A percentile compares a stretch with the other conserved stretches of the same genome.
phyloP scores from a whole-genome alignment of 2,113 vertebrate genomes.

The Tiliqua scincoides region DNA sequence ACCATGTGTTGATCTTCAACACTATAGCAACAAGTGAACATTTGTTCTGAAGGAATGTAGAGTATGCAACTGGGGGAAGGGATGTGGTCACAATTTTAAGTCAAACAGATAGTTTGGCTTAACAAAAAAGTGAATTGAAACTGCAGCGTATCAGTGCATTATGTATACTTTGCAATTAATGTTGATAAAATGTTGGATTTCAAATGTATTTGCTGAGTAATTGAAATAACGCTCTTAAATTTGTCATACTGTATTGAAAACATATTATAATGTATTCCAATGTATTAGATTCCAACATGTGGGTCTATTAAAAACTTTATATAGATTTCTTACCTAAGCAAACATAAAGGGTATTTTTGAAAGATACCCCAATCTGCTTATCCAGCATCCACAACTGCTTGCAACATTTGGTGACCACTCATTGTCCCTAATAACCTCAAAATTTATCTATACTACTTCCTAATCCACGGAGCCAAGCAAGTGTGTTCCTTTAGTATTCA shows the following conservation, averaged over 20 bases:
- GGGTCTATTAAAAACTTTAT: neutral
- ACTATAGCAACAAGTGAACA: slow-evolving; percentile 89
- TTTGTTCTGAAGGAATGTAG: slow-evolving; percentile 89
- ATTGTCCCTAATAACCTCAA: neutral
- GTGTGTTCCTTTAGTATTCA: neutral
- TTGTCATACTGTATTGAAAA: neutral
- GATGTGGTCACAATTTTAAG: slow-evolving; percentile 70
- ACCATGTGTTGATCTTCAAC: slow-evolving; percentile 79
- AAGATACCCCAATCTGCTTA: neutral
- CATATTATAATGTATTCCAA: neutral
- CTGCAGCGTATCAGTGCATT: neutral
- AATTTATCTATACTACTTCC: neutral
- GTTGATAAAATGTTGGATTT: slow-evolving; percentile 36
- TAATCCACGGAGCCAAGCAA: neutral
- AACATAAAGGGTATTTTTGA: neutral
- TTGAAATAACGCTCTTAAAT: slow-evolving; percentile 17
- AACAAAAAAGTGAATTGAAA: slow-evolving; percentile 16
- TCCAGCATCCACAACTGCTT: neutral
- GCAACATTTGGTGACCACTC: neutral
- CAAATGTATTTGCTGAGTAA: neutral
- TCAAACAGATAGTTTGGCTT: slow-evolving; percentile 64
- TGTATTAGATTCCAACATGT: neutral
- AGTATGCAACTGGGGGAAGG: slow-evolving; percentile 86
- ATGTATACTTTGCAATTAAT: neutral
- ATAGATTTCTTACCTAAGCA: neutral